Evolutionary conservation across 92 coral and sea anemone species (phyloP), one percentile per base, ranked within the genome.

Genomic region (Palythoa caribaeorum): DNA sequence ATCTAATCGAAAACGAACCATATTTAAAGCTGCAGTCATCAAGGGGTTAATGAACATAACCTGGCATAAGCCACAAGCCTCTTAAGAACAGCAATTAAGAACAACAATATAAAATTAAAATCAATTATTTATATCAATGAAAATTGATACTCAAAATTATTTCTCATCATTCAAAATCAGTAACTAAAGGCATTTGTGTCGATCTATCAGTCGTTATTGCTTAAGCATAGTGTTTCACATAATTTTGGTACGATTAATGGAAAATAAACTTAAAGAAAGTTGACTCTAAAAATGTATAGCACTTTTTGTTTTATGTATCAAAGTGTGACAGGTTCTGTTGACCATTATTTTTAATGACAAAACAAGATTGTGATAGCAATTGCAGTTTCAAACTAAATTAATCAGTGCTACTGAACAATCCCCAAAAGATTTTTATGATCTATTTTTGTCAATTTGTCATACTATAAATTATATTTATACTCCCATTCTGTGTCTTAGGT

Each of bases 401-500:
- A 62, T 62, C 19, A 62, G 69, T 62, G 69, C 69, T 9, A 62
- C 69, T 15, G 69, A 62, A 62, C 17, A 62, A 62, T 62, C 69
- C 7, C 35, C 3, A 3, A 62, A 62, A 62, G 9, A 62, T 62
- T 62, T 62, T 62, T 5, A 5, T 62, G 69, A 62, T 62, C 69
- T 62, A 9, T 62, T 62, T 62, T 62, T 62, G 69, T 62, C 69
- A 62, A 62, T 62, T 62, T 62, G 69, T 28, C 69, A 62, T 62
- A 16, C 28, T 62, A 62, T 28, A 28, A 28, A 28, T 28, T 28
- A 28, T 62, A 9, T 62, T 62, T 62, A 62, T 62, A 62, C 63
- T 76, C 3, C 63, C 55, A 51, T 76, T 76, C 62, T 47, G 20
- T 76, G 80, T 77, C 9, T 54, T 77, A 77, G 80, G 35, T 77